Conservation (phyloP, 2,797 vertebrate genomes). For the Sebastes minor region DNA sequence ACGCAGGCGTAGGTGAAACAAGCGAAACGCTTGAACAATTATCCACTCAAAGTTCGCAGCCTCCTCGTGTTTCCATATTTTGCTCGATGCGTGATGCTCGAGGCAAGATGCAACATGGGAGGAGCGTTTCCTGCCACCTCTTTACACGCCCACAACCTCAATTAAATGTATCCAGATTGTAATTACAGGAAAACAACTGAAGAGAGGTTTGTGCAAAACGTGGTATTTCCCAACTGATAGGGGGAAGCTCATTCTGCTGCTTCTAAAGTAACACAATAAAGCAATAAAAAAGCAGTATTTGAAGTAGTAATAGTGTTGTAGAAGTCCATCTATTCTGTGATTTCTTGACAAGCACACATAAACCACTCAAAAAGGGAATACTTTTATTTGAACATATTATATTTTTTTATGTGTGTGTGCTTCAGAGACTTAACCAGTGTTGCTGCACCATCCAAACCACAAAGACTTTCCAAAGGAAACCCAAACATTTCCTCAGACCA, state of each 20-base stretch:
- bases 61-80: not conserved
- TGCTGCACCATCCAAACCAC: constrained; percentile 21
- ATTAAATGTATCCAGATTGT: not conserved
- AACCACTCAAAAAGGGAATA: not conserved
- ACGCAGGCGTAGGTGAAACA: not conserved
- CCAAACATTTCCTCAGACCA: not conserved
- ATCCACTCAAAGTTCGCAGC: not conserved
- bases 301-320: not conserved
- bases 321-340: not conserved
- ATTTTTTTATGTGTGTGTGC: not conserved
- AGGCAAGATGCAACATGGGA: not conserved
- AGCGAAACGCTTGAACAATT: not conserved
- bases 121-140: not conserved
- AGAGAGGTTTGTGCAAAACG: not conserved
- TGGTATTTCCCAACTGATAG: not conserved
- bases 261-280: not conserved
- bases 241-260: not conserved
- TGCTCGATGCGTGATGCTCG: not conserved
- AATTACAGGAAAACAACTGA: not conserved
- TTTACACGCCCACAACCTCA: not conserved
- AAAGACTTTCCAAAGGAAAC: constrained; percentile 33
- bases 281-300: too few relatives aligned
- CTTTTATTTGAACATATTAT: not conserved
- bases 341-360: not conserved
- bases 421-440: not conserved